Conservation (phyloP, 2,888 invertebrate species). For the Plemyria rubiginata region DNA sequence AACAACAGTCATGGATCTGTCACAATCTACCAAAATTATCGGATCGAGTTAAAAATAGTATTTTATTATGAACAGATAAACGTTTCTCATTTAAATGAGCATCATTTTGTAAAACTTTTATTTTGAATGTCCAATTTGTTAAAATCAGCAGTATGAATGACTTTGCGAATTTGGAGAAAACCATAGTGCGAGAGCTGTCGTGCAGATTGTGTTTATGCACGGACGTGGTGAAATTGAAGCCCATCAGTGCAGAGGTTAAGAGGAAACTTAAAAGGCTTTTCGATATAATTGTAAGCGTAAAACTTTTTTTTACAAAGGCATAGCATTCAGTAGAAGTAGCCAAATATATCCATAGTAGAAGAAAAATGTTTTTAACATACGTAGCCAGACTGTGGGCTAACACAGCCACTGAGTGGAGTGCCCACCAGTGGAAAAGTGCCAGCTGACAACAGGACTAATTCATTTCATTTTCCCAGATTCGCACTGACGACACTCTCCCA, state of each 20-base stretch:
- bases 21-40: conserved; percentile 61
- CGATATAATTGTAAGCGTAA: conserved; percentile 64
- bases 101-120: conserved; percentile 26
- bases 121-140: conserved; percentile 19
- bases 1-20: conserved; percentile 47
- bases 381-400: not conserved
- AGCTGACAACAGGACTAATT: not conserved
- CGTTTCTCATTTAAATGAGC: conserved; percentile 41
- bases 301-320: not conserved
- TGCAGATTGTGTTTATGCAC: conserved; percentile 77
- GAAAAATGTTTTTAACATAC: too few relatives aligned
- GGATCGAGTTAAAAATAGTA: conserved; percentile 51
- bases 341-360: not conserved
- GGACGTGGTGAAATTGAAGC: conserved; percentile 77
- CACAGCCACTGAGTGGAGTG: not conserved
- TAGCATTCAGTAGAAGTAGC: not conserved
- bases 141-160: conserved; percentile 71
- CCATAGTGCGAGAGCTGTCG: conserved; percentile 76
- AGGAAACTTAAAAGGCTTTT: conserved; percentile 75
- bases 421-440: not conserved
- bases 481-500: conserved; percentile 72
- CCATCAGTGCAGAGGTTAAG: conserved; percentile 73
- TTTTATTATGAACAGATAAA: conserved; percentile 57
- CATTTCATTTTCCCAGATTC: conserved; percentile 56
- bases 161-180: conserved; percentile 72